Evolutionary conservation across 2,888 invertebrate species (phyloP), one percentile per base, ranked within the genome.

Genomic region (Neoscelio sp.): DNA sequence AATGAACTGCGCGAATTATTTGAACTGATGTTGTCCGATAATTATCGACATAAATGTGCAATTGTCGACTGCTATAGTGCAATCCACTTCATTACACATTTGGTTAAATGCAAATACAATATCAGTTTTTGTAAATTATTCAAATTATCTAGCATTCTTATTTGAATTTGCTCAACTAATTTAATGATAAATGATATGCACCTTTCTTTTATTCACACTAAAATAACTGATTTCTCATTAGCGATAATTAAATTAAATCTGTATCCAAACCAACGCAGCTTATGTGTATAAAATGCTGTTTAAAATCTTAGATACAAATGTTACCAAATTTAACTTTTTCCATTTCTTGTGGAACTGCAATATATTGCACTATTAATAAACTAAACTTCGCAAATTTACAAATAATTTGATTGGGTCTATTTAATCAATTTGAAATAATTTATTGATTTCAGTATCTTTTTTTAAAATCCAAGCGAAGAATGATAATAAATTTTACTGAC

Each of bases 231-330:
- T 7, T 30, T 1, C 15, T 12, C n/a, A 30, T 50, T 28, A 30
- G 30, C 7, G 8, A 2, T 30, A 13, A 17, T 8, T 17, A 30
- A 28, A 15, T 50, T 50, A 17, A 50, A 50, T 7, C 30, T 15
- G 17, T 50, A 50, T 15, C 50, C 50, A 50, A 50, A 50, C 13
- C 2, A 8, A 87, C 80, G 73, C 82, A 83, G 4, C 77, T 33
- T 35, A 80, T 70, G 56, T 82, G 78, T 83, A 86, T 86, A 3
- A 83, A 70, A 81, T 82, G 70, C 0, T 79, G 38, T 70, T 74
- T 12, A 48, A 87, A 86, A 76, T 85, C 75, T 28, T 83, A 87
- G 23, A 67, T 64, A 2, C 80, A 65, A 10, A 84, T 60, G 60
- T 84, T 82, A 40, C 71, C 60, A 8, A 78, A 79, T 40, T 64